Evolutionary conservation across 2,113 vertebrate species (phyloP).

Genomic region (Megaceryle torquata): DNA sequence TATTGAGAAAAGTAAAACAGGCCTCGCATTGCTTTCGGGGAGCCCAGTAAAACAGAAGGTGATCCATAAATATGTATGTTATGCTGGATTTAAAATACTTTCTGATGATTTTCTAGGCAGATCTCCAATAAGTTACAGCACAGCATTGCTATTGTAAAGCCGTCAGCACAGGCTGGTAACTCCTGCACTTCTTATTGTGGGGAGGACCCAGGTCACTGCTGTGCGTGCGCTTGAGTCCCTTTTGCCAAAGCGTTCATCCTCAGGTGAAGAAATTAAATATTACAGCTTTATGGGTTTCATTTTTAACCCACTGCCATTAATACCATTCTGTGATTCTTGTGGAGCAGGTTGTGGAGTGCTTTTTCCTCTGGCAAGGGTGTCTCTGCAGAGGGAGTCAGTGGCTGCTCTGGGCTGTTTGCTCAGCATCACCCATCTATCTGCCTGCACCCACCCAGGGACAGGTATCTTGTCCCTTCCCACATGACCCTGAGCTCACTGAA

Average conservation of each 20-base stretch:
- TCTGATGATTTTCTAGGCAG: constrained; percentile 73
- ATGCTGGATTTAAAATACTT: constrained; percentile 56
- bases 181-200: not conserved
- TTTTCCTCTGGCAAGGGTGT: not conserved
- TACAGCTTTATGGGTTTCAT: not conserved
- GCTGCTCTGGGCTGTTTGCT: not conserved
- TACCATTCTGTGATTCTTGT: no score
- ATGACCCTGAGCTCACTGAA: rapidly evolving
- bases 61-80: constrained; percentile 62
- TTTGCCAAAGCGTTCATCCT: not conserved
- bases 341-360: not conserved
- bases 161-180: not conserved
- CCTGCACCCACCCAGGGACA: not conserved
- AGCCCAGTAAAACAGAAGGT: constrained; percentile 72
- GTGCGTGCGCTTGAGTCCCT: rapidly evolving
- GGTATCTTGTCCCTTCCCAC: not conserved
- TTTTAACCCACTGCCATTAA: not conserved
- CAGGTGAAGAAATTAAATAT: not conserved
- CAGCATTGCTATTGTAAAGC: constrained; percentile 28
- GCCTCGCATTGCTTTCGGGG: constrained; percentile 55
- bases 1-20: constrained; percentile 68
- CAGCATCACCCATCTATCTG: not conserved
- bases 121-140: constrained; percentile 54
- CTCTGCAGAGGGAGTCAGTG: not conserved
- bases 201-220: not conserved